These are phyloP conservation scores for Leptarthrus brevirostris DNA, from an alignment of 2,888 invertebrate genomes.

Conservation along the genomic window DNA sequence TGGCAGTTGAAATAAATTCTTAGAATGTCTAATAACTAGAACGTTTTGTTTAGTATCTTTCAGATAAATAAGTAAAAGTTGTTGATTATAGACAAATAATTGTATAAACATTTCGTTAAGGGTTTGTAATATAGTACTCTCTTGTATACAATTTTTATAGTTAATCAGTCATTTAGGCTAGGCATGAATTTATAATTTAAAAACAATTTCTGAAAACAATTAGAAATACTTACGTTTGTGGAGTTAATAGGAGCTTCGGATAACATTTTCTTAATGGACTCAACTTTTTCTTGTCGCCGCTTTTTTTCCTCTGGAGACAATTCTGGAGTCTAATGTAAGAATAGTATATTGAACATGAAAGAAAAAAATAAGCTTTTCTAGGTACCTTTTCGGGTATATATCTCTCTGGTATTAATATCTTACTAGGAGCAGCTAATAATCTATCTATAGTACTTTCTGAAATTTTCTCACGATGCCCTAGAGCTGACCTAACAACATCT, in stretches of 20 bases:
- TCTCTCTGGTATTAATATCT: conserved; percentile 91
- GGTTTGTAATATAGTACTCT: too few species aligned
- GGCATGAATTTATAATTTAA: too few species aligned
- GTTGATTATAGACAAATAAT: too few species aligned
- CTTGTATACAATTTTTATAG: too few species aligned
- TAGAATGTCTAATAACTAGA: too few species aligned
- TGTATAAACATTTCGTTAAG: too few species aligned
- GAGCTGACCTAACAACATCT: conserved; percentile 87
- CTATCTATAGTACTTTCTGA: conserved; percentile 84
- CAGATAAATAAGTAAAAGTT: too few species aligned
- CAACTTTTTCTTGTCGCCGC: conserved; percentile 86
- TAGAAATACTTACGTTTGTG: conserved; percentile 63
- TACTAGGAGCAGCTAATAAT: conserved; percentile 86
- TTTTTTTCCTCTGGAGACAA: conserved; percentile 86
- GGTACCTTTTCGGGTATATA: conserved; percentile 88
- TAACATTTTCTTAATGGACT: conserved; percentile 91
- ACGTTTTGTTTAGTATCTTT: too few species aligned
- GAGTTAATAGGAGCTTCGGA: conserved; percentile 73
- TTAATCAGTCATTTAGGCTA: too few species aligned
- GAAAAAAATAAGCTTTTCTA: too few species aligned
- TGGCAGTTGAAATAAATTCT: too few species aligned
- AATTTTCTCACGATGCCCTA: conserved; percentile 70
- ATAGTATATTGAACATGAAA: neutral
- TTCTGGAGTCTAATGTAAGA: conserved; percentile 75
- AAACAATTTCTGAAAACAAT: too few species aligned